Percentiles rank a stretch among this genome's conserved stretches.
Conservation (phyloP, 2,888 invertebrate species). For the Aporophyla nigra region DNA sequence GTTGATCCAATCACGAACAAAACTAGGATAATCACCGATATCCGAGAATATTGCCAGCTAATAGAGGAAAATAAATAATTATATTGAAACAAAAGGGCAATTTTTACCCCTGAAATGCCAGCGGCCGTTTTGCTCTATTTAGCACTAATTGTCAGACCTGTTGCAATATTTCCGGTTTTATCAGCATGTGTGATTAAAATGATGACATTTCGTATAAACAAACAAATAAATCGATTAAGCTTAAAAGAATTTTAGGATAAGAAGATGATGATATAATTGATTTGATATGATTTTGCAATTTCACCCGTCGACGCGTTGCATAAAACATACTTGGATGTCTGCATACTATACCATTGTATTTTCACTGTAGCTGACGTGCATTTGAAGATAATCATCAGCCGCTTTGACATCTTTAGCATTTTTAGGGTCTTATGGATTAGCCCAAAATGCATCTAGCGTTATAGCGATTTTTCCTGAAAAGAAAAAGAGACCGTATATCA, state of each 20-base stretch:
- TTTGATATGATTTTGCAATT: not conserved
- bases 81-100: not conserved
- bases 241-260: not conserved
- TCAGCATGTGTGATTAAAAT: no score
- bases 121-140: no score
- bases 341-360: not conserved
- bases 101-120: no score
- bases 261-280: no score
- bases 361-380: slow-evolving; percentile 83
- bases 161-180: no score
- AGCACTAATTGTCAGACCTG: no score
- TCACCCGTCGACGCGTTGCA: not conserved
- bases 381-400: slow-evolving; percentile 89
- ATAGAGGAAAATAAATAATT: not conserved
- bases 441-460: slow-evolving; percentile 89
- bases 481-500: not conserved
- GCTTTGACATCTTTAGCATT: slow-evolving; percentile 87
- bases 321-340: not conserved
- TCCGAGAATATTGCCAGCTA: slow-evolving; percentile 88
- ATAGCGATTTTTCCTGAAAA: slow-evolving; percentile 91
- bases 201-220: not conserved
- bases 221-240: not conserved
- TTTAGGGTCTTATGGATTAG: slow-evolving; percentile 86
- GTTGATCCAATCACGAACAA: slow-evolving; percentile 85
- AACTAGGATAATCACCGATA: slow-evolving; percentile 86